phyloP scores from a whole-genome alignment of 2,113 vertebrate genomes.

The Grallaria varia region DNA sequence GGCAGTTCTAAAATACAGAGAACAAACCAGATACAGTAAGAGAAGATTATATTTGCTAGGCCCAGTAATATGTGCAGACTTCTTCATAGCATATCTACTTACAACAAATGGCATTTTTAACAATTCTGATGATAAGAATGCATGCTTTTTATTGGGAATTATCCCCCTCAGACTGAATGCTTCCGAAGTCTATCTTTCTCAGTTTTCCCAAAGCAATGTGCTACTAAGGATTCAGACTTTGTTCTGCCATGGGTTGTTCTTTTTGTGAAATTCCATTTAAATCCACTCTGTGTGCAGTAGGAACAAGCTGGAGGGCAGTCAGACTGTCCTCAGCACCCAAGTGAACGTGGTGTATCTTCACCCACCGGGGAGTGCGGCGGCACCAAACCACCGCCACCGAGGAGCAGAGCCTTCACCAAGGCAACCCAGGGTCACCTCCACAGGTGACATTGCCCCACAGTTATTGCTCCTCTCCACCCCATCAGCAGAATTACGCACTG shows the following conservation, averaged over 20 bases:
- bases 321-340: not conserved
- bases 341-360: fast-evolving
- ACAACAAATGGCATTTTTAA: not conserved
- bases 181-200: not conserved
- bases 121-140: not conserved
- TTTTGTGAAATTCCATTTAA: not conserved
- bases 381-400: not conserved
- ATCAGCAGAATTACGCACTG: not conserved
- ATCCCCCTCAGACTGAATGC: not conserved
- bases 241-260: not conserved
- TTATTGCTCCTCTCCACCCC: not conserved
- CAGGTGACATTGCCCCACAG: not conserved
- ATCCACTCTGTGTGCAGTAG: not conserved
- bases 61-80: not conserved
- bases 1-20: not conserved
- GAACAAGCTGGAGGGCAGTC: not conserved
- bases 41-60: not conserved
- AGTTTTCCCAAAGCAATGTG: not conserved
- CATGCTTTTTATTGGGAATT: not conserved
- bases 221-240: not conserved
- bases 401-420: not conserved
- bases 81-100: not conserved
- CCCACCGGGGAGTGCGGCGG: fast-evolving
- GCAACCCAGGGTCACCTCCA: not conserved
- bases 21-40: not conserved